Conservation (phyloP, 2,797 vertebrate species). For the Anas bernieri region DNA sequence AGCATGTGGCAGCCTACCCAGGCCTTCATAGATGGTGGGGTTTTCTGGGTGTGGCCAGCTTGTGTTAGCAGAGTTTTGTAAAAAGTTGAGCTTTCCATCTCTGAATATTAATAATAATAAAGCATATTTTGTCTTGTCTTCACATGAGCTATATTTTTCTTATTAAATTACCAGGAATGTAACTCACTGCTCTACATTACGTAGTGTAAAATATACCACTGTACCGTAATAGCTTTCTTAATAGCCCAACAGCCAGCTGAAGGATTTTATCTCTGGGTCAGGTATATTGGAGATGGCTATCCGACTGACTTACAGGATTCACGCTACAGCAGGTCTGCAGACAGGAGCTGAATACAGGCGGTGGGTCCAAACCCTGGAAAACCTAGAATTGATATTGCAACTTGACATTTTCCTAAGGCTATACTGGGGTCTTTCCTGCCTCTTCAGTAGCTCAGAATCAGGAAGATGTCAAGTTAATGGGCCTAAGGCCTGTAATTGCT, state of each 20-base stretch:
- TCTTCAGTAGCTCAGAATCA: slow-evolving; percentile 22
- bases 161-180: neutral
- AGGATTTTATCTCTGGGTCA: neutral
- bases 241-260: neutral
- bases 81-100: neutral
- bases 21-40: neutral
- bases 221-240: neutral
- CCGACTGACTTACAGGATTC: neutral
- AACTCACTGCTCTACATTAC: neutral
- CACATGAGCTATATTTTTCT: neutral
- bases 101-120: neutral
- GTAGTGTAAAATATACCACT: neutral
- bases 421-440: neutral
- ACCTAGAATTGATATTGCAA: neutral
- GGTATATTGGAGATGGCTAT: neutral
- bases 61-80: neutral
- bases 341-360: neutral
- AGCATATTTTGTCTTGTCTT: neutral
- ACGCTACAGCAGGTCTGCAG: neutral
- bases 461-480: slow-evolving; percentile 26
- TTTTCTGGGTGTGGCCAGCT: neutral
- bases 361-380: neutral
- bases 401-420: slow-evolving; percentile 53
- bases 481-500: neutral
- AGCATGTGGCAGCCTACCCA: neutral